A percentile compares a stretch with the other conserved stretches of the same genome.
Conservation (phyloP, 1,140 invertebrate genomes). For the Aphaenogaster rudis region DNA sequence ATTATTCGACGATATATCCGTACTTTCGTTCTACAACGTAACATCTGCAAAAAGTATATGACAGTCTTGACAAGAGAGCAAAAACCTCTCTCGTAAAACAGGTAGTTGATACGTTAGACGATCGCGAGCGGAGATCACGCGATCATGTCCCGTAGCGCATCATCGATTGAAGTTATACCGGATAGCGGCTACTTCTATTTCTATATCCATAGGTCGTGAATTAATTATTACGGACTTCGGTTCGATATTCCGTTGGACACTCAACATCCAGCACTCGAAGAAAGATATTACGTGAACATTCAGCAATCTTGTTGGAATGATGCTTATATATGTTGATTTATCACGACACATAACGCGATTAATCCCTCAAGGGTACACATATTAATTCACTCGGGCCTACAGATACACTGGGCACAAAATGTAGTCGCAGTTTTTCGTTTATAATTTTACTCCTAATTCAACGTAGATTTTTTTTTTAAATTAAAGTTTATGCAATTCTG, state of each 20-base stretch:
- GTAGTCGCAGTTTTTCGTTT: too few relatives aligned
- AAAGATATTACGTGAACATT: slow-evolving; percentile 66
- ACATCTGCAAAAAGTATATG: neutral
- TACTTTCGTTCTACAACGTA: neutral
- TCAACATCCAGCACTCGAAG: slow-evolving; percentile 77
- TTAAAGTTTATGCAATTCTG: too few relatives aligned
- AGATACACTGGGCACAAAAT: too few relatives aligned
- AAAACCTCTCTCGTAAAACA: slow-evolving; percentile 25
- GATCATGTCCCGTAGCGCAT: slow-evolving; percentile 1
- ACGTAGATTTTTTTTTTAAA: too few relatives aligned
- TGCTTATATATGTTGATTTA: neutral
- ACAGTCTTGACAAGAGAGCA: slow-evolving; percentile 23
- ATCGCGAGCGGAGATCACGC: slow-evolving; percentile 34
- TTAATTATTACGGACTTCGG: slow-evolving; percentile 81
- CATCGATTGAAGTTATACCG: slow-evolving; percentile 41
- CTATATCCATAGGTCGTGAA: slow-evolving; percentile 81
- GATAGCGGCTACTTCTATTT: slow-evolving; percentile 70
- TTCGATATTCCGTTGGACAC: slow-evolving; percentile 78
- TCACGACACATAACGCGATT: neutral
- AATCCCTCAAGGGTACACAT: too few relatives aligned
- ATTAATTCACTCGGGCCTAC: too few relatives aligned
- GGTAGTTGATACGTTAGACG: slow-evolving; percentile 16
- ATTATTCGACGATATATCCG: neutral
- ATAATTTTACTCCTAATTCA: too few relatives aligned
- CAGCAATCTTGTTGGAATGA: slow-evolving; percentile 39